These are phyloP conservation scores for Anthoscopus minutus DNA, from an alignment of 2,113 vertebrate genomes.

Conservation along the genomic window DNA sequence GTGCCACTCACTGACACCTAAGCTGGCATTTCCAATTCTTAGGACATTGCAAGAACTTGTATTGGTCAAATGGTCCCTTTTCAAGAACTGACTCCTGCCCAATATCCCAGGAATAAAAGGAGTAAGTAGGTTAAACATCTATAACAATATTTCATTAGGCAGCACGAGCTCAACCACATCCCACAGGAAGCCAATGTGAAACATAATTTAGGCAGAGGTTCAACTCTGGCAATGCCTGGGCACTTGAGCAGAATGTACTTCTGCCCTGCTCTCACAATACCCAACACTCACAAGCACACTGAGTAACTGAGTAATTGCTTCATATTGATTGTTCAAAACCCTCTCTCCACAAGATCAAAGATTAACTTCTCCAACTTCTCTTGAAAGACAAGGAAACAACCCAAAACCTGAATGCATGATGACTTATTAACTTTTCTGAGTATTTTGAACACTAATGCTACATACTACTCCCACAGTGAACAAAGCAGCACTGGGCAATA, in stretches of 20 bases:
- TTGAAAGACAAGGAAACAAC: neutral
- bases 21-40: neutral
- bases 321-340: neutral
- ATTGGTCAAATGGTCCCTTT: neutral
- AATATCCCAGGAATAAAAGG: neutral
- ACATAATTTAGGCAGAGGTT: neutral
- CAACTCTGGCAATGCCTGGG: neutral
- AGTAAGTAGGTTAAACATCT: neutral
- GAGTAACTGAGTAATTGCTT: neutral
- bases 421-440: neutral
- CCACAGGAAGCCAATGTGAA: neutral
- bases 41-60: neutral
- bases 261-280: accelerated
- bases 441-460: neutral
- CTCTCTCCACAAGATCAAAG: neutral
- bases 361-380: neutral
- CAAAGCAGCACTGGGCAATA: accelerated
- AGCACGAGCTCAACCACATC: neutral
- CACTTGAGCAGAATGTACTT: neutral
- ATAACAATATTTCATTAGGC: neutral
- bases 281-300: neutral
- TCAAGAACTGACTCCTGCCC: neutral
- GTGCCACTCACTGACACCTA: neutral
- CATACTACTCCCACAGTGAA: neutral
- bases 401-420: neutral